Evolutionary conservation across 2,113 vertebrate species (phyloP).

Genomic region (Eonycteris spelaea): DNA sequence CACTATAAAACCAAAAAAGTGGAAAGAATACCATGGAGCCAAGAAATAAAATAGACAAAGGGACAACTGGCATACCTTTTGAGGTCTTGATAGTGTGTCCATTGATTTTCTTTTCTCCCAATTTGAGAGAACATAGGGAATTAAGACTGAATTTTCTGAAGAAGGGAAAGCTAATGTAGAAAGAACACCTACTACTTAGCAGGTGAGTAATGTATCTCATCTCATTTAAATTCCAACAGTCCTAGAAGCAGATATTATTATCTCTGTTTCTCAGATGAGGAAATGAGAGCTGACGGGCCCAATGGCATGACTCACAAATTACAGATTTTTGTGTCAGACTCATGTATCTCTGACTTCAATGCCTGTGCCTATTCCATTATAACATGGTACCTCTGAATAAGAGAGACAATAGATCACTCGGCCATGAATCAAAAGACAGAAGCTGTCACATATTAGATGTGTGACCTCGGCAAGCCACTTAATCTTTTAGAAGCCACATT

Average conservation of each 20-base stretch:
- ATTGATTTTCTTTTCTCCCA: neutral
- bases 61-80: neutral
- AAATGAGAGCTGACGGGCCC: slow-evolving; percentile 2
- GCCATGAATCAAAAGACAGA: slow-evolving; percentile 52
- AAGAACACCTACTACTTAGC: neutral
- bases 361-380: neutral
- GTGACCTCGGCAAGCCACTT: slow-evolving; percentile 14
- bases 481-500: neutral
- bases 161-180: neutral
- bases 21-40: neutral
- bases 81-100: neutral
- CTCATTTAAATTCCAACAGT: neutral
- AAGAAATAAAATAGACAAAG: neutral
- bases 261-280: neutral
- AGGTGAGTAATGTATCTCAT: neutral
- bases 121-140: neutral
- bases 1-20: neutral
- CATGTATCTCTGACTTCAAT: slow-evolving; percentile 36
- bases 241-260: neutral
- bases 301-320: slow-evolving; percentile 16
- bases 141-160: neutral
- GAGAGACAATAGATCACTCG: slow-evolving; percentile 32
- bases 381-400: neutral
- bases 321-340: slow-evolving; percentile 1
- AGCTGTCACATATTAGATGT: neutral